These are phyloP conservation scores for Hesperia comma DNA, from an alignment of 2,888 invertebrate species.

Conservation along the genomic window DNA sequence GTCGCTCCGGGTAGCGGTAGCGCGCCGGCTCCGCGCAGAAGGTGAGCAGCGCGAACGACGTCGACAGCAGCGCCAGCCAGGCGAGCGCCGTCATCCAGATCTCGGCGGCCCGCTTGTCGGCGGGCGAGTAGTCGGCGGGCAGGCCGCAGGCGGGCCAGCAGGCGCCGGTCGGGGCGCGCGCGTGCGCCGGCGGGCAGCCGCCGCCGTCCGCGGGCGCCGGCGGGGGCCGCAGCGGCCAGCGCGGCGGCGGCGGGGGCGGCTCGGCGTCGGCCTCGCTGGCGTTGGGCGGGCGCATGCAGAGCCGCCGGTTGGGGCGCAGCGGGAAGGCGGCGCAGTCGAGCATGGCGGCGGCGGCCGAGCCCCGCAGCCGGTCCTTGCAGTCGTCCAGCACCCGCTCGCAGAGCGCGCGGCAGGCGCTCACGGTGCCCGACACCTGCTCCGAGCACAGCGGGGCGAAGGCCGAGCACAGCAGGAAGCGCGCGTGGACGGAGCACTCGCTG, in stretches of 20 bases:
- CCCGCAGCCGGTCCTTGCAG: conserved; percentile 87
- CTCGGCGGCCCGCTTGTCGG: conserved; percentile 88
- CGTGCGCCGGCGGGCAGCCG: conserved; percentile 85
- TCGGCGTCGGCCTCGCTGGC: conserved; percentile 74
- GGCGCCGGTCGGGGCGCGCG: conserved; percentile 81
- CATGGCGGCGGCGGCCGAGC: conserved; percentile 87
- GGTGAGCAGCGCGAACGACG: conserved; percentile 92
- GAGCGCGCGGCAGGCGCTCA: conserved; percentile 93
- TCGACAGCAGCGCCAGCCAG: conserved; percentile 90
- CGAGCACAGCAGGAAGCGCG: conserved; percentile 94
- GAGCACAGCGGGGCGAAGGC: conserved; percentile 96
- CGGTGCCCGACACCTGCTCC: conserved; percentile 92
- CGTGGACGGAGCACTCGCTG: conserved; percentile 91
- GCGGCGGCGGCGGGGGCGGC: conserved; percentile 65
- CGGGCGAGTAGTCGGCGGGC: conserved; percentile 86
- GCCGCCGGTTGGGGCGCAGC: conserved; percentile 86
- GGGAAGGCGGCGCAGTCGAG: conserved; percentile 93
- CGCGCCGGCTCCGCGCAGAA: conserved; percentile 95
- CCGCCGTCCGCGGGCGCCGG: conserved; percentile 61
- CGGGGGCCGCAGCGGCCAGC: conserved; percentile 73
- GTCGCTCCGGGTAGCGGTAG: conserved; percentile 96
- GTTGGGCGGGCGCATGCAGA: conserved; percentile 90
- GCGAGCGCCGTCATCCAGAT: conserved; percentile 91
- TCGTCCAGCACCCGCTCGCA: conserved; percentile 90
- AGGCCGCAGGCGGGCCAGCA: conserved; percentile 87